These are phyloP conservation scores for Mastigias papua DNA, from an alignment of 30 jellyfish, hydroid and myxozoan species.

Conservation along the genomic window DNA sequence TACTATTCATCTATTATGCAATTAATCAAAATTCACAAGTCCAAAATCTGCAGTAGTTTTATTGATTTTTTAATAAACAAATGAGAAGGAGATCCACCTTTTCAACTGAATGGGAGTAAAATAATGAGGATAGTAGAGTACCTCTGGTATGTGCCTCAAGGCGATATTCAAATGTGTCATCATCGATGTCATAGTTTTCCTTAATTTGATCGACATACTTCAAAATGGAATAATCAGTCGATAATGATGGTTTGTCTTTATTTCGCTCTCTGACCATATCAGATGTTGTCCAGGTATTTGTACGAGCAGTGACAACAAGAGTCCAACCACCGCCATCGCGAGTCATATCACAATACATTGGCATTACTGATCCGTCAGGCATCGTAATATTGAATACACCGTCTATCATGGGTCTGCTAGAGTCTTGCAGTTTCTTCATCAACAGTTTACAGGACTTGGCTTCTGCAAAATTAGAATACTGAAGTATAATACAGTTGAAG, in stretches of 20 bases:
- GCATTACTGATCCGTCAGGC: constrained; percentile 47
- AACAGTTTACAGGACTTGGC: constrained; percentile 85
- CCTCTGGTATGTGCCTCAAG: constrained; percentile 91
- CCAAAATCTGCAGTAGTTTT: too few species aligned
- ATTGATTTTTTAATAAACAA: too few species aligned
- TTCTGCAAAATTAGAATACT: constrained; percentile 12
- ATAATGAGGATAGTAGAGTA: constrained; percentile 1
- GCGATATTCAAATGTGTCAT: constrained; percentile 64
- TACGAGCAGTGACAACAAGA: constrained; percentile 78
- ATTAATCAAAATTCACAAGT: too few species aligned
- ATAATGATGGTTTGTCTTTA: constrained; percentile 54
- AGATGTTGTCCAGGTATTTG: constrained; percentile 81
- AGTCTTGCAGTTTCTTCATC: constrained; percentile 34
- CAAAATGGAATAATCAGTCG: constrained; percentile 85
- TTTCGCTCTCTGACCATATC: constrained; percentile 80
- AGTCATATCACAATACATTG: constrained; percentile 93
- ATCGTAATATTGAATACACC: constrained; percentile 77
- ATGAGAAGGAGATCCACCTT: too few species aligned
- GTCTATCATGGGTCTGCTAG: constrained; percentile 43
- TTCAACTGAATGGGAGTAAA: too few species aligned
- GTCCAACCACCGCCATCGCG: constrained; percentile 99
- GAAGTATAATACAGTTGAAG: background rate
- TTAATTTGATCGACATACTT: constrained; percentile 80
- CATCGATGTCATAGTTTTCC: constrained; percentile 67
- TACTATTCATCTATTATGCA: too few species aligned